Evolutionary conservation across 2,888 invertebrate genomes (phyloP), one percentile per base, ranked within the genome.

Genomic region (Lycia hirtaria): DNA sequence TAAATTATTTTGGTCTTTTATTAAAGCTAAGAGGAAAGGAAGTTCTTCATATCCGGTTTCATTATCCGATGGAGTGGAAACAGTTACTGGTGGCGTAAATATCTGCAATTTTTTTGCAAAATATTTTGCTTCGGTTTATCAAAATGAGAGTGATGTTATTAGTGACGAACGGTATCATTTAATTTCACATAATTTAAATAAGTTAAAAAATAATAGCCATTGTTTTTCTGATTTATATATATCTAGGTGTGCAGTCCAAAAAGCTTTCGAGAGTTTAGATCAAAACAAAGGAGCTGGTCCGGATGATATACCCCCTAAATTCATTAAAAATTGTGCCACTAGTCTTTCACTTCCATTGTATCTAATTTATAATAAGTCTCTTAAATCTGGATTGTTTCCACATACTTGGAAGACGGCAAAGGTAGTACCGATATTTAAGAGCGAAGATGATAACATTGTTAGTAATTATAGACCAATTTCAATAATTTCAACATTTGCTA

Each of bases 1-100:
- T 15, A 33, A 33, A 6, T 15, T 33, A 15, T 33, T 33, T 7
- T 33, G 33, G 33, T 33, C 33, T 33, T 33, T 33, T 15, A 33
- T 33, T 1, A 33, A 33, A 15, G 33, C 33, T 3, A 33, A 33
- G 7, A 33, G 33, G 7, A 33, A 33, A 15, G 33, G 33, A n/a
- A 33, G 7, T 7, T 33, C 33, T 15, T 15, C 33, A 15, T 33
- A 33, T 7, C 33, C 33, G 14, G 33, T 33, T 15, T 33, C 33
- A 33, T 12, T 33, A 33, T 33, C 33, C 6, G 6, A 33, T 33
- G 15, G 33, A 33, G 15, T 12, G 33, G 9, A 51, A 47, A 47
- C 26, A 20, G 43, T n/a, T 26, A 22, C 33, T 35, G 20, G 33
- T 33, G 33, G 33, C 1, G 33, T 12, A 30, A 30, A 30, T 5